phyloP scores from a whole-genome alignment of 2,888 invertebrate species.

The Chromoteleia sp. region DNA sequence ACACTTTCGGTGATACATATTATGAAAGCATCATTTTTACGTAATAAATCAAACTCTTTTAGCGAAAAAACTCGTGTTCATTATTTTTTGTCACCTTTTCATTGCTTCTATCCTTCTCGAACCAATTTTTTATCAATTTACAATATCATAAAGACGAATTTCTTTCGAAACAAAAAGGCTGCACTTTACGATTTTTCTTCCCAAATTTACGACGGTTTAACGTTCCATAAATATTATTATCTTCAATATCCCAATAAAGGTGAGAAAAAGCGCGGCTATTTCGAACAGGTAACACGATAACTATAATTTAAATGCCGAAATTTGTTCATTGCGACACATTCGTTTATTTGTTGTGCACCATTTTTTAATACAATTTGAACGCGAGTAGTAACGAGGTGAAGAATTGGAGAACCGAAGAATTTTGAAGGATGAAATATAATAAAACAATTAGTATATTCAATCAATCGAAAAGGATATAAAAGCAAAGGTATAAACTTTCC shows the following conservation, averaged over 20 bases:
- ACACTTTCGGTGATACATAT: not conserved
- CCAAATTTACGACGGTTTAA: constrained; percentile 5
- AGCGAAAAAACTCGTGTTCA: not conserved
- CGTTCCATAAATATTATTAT: constrained; percentile 21
- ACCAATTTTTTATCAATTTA: constrained; percentile 9
- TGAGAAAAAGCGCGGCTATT: not conserved
- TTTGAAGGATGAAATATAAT: too few relatives aligned
- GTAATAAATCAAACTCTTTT: constrained; percentile 3
- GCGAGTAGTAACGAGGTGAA: too few relatives aligned
- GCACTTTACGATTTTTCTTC: constrained; percentile 10
- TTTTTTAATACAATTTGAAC: too few relatives aligned
- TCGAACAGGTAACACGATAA: not conserved
- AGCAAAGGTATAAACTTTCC: too few relatives aligned
- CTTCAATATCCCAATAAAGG: not conserved
- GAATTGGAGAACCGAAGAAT: too few relatives aligned
- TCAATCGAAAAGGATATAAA: too few relatives aligned
- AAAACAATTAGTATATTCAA: too few relatives aligned
- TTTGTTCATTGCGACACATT: not conserved
- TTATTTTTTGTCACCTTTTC: constrained; percentile 2
- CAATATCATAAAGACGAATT: constrained; percentile 10
- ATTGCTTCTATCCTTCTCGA: not conserved
- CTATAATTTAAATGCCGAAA: constrained; percentile 1
- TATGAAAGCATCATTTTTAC: not conserved
- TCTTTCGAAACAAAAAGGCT: not conserved
- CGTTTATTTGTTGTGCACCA: too few relatives aligned